Evolutionary conservation across 2,113 vertebrate genomes (phyloP).

Genomic region (Rhadina sibilatrix): DNA sequence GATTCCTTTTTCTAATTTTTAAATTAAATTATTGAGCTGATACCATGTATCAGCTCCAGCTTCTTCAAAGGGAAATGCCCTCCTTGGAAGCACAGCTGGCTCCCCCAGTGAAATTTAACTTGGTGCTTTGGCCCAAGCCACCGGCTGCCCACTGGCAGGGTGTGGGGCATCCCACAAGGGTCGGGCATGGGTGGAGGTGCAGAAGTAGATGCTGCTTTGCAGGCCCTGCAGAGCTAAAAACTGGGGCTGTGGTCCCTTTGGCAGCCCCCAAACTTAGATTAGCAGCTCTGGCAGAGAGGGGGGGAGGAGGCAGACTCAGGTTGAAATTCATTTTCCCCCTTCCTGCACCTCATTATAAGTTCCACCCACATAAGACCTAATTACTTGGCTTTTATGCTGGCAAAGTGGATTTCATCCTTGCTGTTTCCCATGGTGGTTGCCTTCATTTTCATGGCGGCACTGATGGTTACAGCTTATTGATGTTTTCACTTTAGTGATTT

Average conservation of each 20-base stretch:
- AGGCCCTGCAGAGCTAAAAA: background rate
- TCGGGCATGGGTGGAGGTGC: background rate
- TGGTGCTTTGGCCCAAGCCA: background rate
- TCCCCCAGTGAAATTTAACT: background rate
- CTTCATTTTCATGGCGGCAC: slow-evolving; percentile 65
- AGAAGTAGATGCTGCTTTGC: background rate
- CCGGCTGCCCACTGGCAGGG: fast-evolving
- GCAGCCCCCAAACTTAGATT: background rate
- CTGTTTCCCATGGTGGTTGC: slow-evolving; percentile 66
- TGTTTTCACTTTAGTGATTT: slow-evolving; percentile 70
- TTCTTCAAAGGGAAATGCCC: background rate
- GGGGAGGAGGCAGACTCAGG: background rate
- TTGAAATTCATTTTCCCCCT: slow-evolving; percentile 41
- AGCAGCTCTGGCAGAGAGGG: background rate
- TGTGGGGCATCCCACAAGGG: background rate
- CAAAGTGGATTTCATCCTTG: slow-evolving; percentile 66
- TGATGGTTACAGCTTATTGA: slow-evolving; percentile 66
- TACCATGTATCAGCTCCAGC: background rate
- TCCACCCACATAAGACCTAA: slow-evolving; percentile 65
- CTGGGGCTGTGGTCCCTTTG: background rate
- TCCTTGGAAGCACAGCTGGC: background rate
- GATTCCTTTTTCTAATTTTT: slow-evolving; percentile 11
- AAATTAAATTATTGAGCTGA: slow-evolving; percentile 32
- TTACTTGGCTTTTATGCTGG: slow-evolving; percentile 68
- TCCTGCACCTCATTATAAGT: slow-evolving; percentile 64